Evolutionary conservation across 2,797 vertebrate species (phyloP).

Genomic region (Falco naumanni): DNA sequence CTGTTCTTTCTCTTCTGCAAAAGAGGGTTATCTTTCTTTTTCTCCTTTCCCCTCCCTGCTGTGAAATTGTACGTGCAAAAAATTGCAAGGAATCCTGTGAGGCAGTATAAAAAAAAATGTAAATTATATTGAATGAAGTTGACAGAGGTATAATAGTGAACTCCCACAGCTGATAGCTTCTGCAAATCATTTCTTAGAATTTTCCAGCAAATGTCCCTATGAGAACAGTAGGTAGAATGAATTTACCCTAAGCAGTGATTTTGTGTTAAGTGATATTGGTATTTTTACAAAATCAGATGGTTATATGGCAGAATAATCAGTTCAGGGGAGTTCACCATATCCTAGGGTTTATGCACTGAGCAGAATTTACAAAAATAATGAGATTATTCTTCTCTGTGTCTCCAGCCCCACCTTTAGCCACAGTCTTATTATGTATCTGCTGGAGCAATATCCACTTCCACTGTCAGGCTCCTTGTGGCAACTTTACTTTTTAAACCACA

Average conservation of each 20-base stretch:
- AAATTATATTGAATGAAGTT: conserved; percentile 81
- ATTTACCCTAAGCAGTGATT: conserved; percentile 76
- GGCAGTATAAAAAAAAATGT: conserved; percentile 74
- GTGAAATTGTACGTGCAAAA: conserved; percentile 77
- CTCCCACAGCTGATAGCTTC: conserved; percentile 77
- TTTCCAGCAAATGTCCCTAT: conserved; percentile 77
- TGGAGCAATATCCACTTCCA: not conserved
- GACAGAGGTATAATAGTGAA: conserved; percentile 79
- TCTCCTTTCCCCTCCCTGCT: conserved; percentile 64
- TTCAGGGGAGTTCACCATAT: conserved; percentile 68
- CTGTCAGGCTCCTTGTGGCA: not conserved
- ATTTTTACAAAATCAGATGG: conserved; percentile 69
- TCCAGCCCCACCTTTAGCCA: conserved; percentile 50
- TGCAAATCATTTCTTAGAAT: conserved; percentile 77
- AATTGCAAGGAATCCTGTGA: conserved; percentile 78
- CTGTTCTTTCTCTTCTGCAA: conserved; percentile 76
- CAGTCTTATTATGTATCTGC: not conserved
- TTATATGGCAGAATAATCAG: conserved; percentile 63
- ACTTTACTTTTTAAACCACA: conserved; percentile 10
- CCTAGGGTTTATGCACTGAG: conserved; percentile 41
- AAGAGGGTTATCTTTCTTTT: conserved; percentile 37
- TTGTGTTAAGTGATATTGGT: conserved; percentile 71
- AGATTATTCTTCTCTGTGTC: not conserved
- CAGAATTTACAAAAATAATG: conserved; percentile 44
- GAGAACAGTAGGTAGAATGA: conserved; percentile 74